A percentile compares a stretch with the other conserved stretches of the same genome.
phyloP scores from a whole-genome alignment of 2,888 invertebrate species.

The Campaea margaritaria region DNA sequence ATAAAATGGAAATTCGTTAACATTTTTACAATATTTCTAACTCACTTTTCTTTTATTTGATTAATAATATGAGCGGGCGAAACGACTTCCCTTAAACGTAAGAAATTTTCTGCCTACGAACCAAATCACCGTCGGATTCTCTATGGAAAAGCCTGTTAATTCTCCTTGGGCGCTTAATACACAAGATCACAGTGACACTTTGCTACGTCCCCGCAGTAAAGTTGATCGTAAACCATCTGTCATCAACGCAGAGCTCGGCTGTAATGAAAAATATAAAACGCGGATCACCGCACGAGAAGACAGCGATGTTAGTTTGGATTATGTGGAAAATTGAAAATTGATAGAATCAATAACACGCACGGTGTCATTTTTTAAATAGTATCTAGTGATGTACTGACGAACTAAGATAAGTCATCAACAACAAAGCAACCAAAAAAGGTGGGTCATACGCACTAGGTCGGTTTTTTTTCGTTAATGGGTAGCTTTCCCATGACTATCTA shows the following conservation, averaged over 20 bases:
- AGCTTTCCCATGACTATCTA: too few species aligned
- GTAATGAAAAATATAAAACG: conserved; percentile 67
- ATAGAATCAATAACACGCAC: not conserved
- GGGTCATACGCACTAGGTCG: too few species aligned
- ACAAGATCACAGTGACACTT: conserved; percentile 50
- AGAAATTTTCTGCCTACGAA: too few species aligned
- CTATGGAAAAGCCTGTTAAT: conserved; percentile 46
- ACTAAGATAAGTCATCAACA: too few species aligned
- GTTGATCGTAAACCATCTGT: conserved; percentile 57
- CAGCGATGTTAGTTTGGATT: conserved; percentile 18
- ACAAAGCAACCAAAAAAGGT: too few species aligned
- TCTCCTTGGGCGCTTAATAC: conserved; percentile 50
- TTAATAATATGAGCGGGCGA: too few species aligned
- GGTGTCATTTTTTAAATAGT: not conserved
- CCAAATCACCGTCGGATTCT: conserved; percentile 9
- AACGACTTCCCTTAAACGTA: too few species aligned
- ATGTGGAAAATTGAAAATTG: conserved; percentile 15
- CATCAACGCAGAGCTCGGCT: conserved; percentile 42
- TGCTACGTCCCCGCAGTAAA: conserved; percentile 54
- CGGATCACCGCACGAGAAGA: conserved; percentile 45
- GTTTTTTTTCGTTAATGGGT: too few species aligned
- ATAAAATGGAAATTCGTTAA: too few species aligned
- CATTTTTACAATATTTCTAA: too few species aligned
- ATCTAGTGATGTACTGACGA: too few species aligned
- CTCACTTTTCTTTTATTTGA: too few species aligned